Evolutionary conservation across 2,888 invertebrate species (phyloP).

Genomic region (Emesis furor): DNA sequence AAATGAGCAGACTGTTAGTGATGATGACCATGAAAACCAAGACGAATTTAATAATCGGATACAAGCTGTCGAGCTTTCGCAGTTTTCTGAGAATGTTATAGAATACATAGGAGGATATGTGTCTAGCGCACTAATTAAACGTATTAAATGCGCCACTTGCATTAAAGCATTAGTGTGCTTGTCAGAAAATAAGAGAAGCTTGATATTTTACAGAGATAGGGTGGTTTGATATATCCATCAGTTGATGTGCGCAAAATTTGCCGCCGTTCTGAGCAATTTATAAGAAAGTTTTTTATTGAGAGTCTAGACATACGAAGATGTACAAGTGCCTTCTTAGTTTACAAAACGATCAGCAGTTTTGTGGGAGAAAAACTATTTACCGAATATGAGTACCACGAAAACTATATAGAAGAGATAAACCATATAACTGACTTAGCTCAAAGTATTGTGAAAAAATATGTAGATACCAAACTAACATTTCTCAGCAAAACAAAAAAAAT

Average conservation of each 20-base stretch:
- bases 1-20: not conserved
- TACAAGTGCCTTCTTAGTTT: slow-evolving; percentile 20
- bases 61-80: not conserved
- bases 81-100: slow-evolving; percentile 9
- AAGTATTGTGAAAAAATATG: not conserved
- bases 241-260: slow-evolving; percentile 10
- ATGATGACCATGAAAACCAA: not conserved
- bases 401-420: not conserved
- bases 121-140: not conserved
- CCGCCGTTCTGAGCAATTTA: slow-evolving; percentile 5
- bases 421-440: slow-evolving; percentile 4
- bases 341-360: not conserved
- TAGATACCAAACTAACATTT: not conserved
- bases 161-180: not conserved
- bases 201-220: slow-evolving; percentile 6
- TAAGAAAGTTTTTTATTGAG: not conserved
- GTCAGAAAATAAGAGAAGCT: slow-evolving; percentile 8
- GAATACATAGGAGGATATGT: not conserved
- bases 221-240: not conserved
- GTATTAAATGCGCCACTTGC: slow-evolving; percentile 3
- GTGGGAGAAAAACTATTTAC: slow-evolving; percentile 3
- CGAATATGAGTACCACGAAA: not conserved
- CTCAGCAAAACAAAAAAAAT: not conserved
- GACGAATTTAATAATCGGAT: not conserved
- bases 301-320: not conserved